These are phyloP conservation scores for Falcunculus frontatus DNA, from an alignment of 2,113 vertebrate genomes.

Conservation along the genomic window DNA sequence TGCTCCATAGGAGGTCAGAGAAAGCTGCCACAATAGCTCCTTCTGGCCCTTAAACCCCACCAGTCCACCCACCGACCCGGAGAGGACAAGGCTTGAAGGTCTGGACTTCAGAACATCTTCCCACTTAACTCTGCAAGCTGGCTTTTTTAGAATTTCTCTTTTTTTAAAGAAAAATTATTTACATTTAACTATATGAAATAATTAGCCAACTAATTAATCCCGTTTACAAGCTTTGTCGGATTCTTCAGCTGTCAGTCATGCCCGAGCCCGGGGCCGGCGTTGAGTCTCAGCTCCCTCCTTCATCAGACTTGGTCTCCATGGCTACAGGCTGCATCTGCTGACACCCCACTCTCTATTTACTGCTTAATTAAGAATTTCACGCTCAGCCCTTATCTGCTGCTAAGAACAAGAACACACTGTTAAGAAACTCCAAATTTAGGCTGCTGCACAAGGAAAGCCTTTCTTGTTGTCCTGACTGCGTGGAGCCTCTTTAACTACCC, in stretches of 20 bases:
- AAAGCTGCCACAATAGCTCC: slow-evolving; percentile 6
- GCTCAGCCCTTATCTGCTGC: slow-evolving; percentile 81
- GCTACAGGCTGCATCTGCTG: slow-evolving; percentile 85
- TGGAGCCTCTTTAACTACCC: slow-evolving; percentile 72
- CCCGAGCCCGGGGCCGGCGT: slow-evolving; percentile 60
- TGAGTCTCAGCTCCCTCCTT: slow-evolving; percentile 59
- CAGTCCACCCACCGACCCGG: accelerated
- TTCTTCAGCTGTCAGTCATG: slow-evolving; percentile 81
- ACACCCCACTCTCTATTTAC: slow-evolving; percentile 84
- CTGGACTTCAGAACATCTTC: neutral
- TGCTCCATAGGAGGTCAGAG: neutral
- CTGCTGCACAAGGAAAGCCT: slow-evolving; percentile 77
- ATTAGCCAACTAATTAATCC: slow-evolving; percentile 82
- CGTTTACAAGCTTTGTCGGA: slow-evolving; percentile 82
- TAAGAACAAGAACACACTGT: slow-evolving; percentile 83
- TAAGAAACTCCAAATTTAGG: slow-evolving; percentile 83
- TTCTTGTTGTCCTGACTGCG: slow-evolving; percentile 72
- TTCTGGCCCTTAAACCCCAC: neutral
- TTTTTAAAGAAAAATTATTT: slow-evolving; percentile 68
- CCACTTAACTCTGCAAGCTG: neutral
- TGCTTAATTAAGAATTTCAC: slow-evolving; percentile 89
- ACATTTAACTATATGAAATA: slow-evolving; percentile 76
- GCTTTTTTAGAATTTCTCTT: too few species aligned
- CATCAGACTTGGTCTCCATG: slow-evolving; percentile 80
- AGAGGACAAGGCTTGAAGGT: neutral